Conservation (phyloP, 2,797 vertebrate species). For the Mormyrops attenuatus region DNA sequence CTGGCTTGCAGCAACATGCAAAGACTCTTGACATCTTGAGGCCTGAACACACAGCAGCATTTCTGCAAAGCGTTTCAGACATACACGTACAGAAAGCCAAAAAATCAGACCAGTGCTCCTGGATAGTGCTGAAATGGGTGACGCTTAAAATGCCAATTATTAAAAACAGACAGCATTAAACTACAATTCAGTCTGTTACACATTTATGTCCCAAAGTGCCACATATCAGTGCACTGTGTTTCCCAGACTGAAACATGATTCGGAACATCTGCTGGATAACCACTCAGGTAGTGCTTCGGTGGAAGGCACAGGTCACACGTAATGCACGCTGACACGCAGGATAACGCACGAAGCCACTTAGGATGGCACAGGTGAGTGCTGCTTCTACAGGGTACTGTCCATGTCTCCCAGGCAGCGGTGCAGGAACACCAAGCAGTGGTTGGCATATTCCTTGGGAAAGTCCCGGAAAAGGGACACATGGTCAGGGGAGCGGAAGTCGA, state of each 20-base stretch:
- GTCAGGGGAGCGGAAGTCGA: slow-evolving; percentile 76
- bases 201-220: neutral
- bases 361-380: slow-evolving; percentile 27
- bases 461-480: slow-evolving; percentile 79
- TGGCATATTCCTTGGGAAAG: slow-evolving; percentile 75
- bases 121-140: neutral
- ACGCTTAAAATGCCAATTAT: neutral
- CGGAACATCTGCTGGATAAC: neutral
- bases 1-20: neutral
- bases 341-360: neutral
- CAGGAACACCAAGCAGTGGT: slow-evolving; percentile 73
- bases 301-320: neutral
- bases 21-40: neutral
- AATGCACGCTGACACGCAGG: neutral
- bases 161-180: neutral
- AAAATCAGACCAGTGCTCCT: neutral
- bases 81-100: neutral
- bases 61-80: neutral
- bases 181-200: neutral
- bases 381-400: slow-evolving; percentile 39
- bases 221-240: neutral
- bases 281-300: neutral
- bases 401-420: slow-evolving; percentile 60
- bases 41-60: neutral
- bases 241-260: neutral